Percentiles rank a stretch among this genome's conserved stretches.
Evolutionary conservation across 2,888 invertebrate species (phyloP).

Genomic region (Parnassius orleans): DNA sequence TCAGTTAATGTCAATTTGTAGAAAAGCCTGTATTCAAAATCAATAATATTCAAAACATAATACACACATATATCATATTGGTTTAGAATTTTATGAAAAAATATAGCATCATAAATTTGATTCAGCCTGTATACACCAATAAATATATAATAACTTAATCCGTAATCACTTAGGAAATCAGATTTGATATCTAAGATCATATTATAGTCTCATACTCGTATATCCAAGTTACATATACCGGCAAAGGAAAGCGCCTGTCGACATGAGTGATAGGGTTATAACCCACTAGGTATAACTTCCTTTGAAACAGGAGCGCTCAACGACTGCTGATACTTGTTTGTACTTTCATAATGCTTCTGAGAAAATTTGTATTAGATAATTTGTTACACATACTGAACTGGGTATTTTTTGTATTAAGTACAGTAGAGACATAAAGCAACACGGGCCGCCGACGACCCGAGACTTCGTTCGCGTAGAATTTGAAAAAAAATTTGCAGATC

Average conservation of each 20-base stretch:
- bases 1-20: no score
- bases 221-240: slow-evolving; percentile 20
- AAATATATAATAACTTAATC: slow-evolving; percentile 22
- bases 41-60: no score
- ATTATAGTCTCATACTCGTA: slow-evolving; percentile 13
- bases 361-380: not conserved
- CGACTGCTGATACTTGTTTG: slow-evolving; percentile 3
- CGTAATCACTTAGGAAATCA: slow-evolving; percentile 23
- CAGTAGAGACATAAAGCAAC: no score
- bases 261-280: slow-evolving; percentile 49
- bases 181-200: slow-evolving; percentile 17
- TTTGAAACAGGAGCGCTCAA: slow-evolving; percentile 30
- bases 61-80: no score
- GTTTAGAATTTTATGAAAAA: no score
- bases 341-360: slow-evolving; percentile 4
- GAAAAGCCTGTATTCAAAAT: no score
- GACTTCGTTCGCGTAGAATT: no score
- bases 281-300: slow-evolving; percentile 40
- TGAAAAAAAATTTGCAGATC: no score
- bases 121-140: slow-evolving; percentile 6
- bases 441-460: no score
- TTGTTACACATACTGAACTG: not conserved
- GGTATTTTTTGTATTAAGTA: no score
- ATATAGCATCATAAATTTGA: not conserved
- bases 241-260: slow-evolving; percentile 42